Evolutionary conservation across 2,888 invertebrate genomes (phyloP).

Genomic region (Ceramica pisi): DNA sequence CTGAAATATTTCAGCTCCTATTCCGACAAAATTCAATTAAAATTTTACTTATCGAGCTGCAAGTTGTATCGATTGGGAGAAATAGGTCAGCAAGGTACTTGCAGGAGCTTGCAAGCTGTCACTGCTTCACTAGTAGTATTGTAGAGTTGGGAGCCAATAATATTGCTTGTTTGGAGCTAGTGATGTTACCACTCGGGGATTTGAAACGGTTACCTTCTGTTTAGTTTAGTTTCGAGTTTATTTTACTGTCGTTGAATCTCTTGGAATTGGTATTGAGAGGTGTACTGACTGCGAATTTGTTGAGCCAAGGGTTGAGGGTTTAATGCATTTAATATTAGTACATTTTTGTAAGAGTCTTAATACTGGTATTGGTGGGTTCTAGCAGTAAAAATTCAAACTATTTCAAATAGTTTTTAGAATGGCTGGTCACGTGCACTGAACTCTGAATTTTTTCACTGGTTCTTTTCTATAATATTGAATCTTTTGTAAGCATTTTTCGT

Average conservation of each 20-base stretch:
- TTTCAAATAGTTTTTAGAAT: too few species aligned
- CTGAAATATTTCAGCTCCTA: slow-evolving; percentile 32
- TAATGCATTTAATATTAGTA: too few species aligned
- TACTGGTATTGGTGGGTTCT: too few species aligned
- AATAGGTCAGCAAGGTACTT: slow-evolving; percentile 49
- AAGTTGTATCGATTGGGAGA: slow-evolving; percentile 39
- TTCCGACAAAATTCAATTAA: slow-evolving; percentile 46
- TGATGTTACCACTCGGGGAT: slow-evolving; percentile 25
- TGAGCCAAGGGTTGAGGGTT: not conserved
- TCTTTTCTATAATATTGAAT: too few species aligned
- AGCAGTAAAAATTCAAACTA: too few species aligned
- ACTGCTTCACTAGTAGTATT: slow-evolving; percentile 45
- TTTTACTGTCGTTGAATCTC: not conserved
- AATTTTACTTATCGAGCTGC: slow-evolving; percentile 49
- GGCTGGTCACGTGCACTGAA: too few species aligned
- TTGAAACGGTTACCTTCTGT: not conserved
- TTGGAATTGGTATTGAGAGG: not conserved
- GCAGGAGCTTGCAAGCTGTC: slow-evolving; percentile 46
- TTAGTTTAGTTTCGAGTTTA: slow-evolving; percentile 31
- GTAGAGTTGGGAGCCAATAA: slow-evolving; percentile 40
- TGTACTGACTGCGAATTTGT: not conserved
- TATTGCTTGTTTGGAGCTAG: slow-evolving; percentile 26
- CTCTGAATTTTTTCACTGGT: too few species aligned
- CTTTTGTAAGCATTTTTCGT: too few species aligned
- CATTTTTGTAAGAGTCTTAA: too few species aligned